Base-by-base conservation (phyloP, 2,113 vertebrate genomes). In the Proteles cristata region DNA sequence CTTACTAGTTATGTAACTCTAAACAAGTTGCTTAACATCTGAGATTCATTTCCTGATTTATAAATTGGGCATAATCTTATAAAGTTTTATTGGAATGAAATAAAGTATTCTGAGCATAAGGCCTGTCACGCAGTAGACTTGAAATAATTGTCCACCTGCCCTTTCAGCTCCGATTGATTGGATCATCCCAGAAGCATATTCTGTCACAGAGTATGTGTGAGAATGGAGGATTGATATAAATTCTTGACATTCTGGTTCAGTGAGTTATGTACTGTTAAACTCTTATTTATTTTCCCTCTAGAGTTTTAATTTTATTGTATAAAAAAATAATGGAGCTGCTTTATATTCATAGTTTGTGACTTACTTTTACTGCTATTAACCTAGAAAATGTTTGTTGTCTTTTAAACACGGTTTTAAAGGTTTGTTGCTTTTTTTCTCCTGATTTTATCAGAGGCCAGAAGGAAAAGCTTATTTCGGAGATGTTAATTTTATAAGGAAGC, bases 381-480 rank as follows among this genome's bases (percentile, higher is more conserved):
- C 11, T 90, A 88, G 45, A 12, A 88, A 88, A 77, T 76, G 79
- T 63, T 76, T 84, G 31, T 92, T 76, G 11, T 95, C 76, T 33
- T 83, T 79, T 69, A 85, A 77, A 77, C 88, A 25, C 73, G 31
- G 96, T 83, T 93, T 96, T 50, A 88, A 96, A 93, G 7, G 26
- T 89, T 92, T 85, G 4, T n/a, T 92, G 53, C 39, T 90, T 84
- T 92, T 90, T n/a, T 85, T 63, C 39, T 48, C 4, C 17, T 39
- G 7, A 94, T 77, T 82, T 92, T 93, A 61, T 95, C 45, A 86
- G n/a, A 11, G 9, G 58, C 87, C 39, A 11, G 55, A 95, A 93
- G 26, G 10, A 45, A 91, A 76, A 81, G 79, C 35, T 82, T 83
- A 94, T 92, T 95, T 90, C 88, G 10, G 15, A 79, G 65, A 94